Conservation (phyloP, 2,888 invertebrate species). For the Agrilus cyanescens region DNA sequence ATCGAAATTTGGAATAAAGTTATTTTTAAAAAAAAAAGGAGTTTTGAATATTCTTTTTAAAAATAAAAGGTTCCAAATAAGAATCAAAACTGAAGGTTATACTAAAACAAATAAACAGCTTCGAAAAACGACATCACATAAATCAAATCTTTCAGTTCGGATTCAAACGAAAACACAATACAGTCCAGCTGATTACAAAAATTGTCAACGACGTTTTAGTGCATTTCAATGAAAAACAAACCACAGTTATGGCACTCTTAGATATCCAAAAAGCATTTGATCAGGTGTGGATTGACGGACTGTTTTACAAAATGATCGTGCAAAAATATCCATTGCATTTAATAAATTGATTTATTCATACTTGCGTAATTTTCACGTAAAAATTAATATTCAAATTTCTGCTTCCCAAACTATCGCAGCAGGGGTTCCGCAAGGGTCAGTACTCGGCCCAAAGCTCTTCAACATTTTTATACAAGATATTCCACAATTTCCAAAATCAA, state of each 20-base stretch:
- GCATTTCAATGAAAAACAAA: slow-evolving; percentile 19
- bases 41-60: too few species aligned
- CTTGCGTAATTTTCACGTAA: slow-evolving; percentile 17
- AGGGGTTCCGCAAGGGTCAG: too few species aligned
- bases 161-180: slow-evolving; percentile 21
- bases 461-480: slow-evolving; percentile 1
- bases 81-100: too few species aligned
- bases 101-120: slow-evolving; percentile 2
- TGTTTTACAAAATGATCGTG: slow-evolving; percentile 21
- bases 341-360: slow-evolving; percentile 17
- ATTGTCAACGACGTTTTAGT: slow-evolving; percentile 19
- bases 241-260: slow-evolving; percentile 21
- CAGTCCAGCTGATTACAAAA: slow-evolving; percentile 20
- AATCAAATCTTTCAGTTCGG: slow-evolving; percentile 20
- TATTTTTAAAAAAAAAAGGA: too few species aligned
- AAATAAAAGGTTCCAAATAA: too few species aligned
- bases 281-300: slow-evolving; percentile 22
- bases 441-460: too few species aligned
- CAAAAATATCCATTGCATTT: slow-evolving; percentile 14
- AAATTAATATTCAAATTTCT: slow-evolving; percentile 6
- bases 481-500: background rate
- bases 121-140: slow-evolving; percentile 7
- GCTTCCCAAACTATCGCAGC: too few species aligned
- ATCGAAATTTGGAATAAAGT: too few species aligned
- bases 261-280: slow-evolving; percentile 29